These are phyloP conservation scores for Alloplasta piceator DNA, from an alignment of 2,888 invertebrate species.

Conservation along the genomic window DNA sequence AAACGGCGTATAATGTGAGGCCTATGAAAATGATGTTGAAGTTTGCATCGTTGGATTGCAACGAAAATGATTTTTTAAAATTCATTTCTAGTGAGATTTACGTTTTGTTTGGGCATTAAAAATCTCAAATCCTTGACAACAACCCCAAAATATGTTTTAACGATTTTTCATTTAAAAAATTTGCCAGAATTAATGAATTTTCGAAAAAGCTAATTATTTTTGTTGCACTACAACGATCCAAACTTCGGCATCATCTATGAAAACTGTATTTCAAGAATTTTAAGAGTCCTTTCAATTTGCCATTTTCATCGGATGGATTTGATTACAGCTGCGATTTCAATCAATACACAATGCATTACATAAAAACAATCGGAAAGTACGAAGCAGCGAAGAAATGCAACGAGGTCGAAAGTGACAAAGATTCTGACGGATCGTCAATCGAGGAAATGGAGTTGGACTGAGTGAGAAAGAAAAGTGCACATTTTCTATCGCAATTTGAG, in stretches of 20 bases:
- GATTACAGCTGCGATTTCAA: conserved; percentile 93
- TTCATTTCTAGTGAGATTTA: no score
- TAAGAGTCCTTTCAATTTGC: conserved; percentile 35
- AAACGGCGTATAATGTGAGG: conserved; percentile 43
- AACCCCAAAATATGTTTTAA: no score
- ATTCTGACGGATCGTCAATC: conserved; percentile 77
- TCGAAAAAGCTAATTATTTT: no score
- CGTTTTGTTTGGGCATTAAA: no score
- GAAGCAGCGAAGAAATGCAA: conserved; percentile 73
- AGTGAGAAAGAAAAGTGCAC: background rate
- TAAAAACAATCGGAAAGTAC: conserved; percentile 85
- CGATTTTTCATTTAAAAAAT: no score
- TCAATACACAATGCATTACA: conserved; percentile 91
- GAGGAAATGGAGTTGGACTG: conserved; percentile 72
- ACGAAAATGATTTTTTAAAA: no score
- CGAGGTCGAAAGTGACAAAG: conserved; percentile 74
- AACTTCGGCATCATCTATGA: no score
- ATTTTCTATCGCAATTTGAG: conserved; percentile 16
- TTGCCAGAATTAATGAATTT: no score
- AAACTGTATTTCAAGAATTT: background rate
- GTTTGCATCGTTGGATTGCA: no score
- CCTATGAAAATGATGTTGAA: conserved; percentile 43
- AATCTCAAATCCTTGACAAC: no score
- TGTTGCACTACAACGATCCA: no score
- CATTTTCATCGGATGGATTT: conserved; percentile 52